Conservation (phyloP, 2,113 vertebrate species). For the Poeciliopsis turrubarensis region DNA sequence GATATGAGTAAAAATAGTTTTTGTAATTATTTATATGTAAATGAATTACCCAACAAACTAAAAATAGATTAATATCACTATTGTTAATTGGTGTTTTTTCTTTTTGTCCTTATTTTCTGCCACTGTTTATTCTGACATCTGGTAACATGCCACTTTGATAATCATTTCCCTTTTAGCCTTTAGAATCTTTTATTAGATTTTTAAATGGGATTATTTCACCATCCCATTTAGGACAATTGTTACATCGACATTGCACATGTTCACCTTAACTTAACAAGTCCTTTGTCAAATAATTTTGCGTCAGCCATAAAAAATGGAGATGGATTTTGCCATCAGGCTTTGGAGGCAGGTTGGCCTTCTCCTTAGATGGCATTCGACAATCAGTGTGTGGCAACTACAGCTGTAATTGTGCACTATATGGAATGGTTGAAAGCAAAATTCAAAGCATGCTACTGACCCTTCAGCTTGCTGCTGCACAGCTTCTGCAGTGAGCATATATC, state of each 20-base stretch:
- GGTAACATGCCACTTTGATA: background rate
- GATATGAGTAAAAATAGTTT: too few species aligned
- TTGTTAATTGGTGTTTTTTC: too few species aligned
- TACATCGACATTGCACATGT: background rate
- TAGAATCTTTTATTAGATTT: background rate
- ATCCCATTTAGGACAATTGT: background rate
- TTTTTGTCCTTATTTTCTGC: too few species aligned
- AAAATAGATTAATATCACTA: too few species aligned
- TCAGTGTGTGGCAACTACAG: conserved; percentile 1
- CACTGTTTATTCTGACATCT: background rate
- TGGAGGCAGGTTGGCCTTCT: conserved; percentile 10
- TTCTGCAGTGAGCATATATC: conserved; percentile 51
- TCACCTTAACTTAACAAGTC: background rate
- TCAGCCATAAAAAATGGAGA: conserved; percentile 1
- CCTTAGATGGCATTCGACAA: conserved; percentile 1
- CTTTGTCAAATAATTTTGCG: conserved; percentile 9
- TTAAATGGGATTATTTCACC: background rate
- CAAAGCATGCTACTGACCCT: conserved; percentile 58
- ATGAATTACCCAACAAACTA: too few species aligned
- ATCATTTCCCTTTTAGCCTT: background rate
- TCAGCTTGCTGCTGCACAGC: conserved; percentile 52
- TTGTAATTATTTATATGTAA: too few species aligned
- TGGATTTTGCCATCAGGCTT: conserved; percentile 9
- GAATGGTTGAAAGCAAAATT: conserved; percentile 48
- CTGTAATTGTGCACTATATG: conserved; percentile 9